Conservation (phyloP, 1,140 invertebrate species). For the Xylocopa sonorina region DNA sequence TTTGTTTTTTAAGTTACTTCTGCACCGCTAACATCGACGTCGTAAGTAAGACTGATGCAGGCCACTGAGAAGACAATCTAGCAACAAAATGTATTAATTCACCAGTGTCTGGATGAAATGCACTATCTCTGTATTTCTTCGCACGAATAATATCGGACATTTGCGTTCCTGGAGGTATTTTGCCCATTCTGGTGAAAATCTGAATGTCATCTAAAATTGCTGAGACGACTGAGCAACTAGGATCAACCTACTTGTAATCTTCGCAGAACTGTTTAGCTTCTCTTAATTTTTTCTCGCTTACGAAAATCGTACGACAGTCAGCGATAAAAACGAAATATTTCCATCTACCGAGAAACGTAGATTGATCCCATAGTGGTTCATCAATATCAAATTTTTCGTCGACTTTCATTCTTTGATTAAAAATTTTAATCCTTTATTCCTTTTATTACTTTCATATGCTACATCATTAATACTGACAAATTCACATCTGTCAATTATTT, state of each 20-base stretch:
- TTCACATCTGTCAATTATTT: neutral
- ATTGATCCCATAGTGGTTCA: constrained; percentile 85
- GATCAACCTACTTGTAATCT: constrained; percentile 82
- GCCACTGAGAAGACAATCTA: constrained; percentile 41
- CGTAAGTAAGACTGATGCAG: constrained; percentile 14
- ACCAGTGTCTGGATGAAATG: constrained; percentile 43
- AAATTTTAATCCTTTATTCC: neutral
- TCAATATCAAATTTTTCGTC: constrained; percentile 81
- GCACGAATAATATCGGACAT: constrained; percentile 31
- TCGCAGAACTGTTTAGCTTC: constrained; percentile 83
- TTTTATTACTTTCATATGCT: neutral
- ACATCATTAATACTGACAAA: neutral
- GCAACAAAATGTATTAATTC: constrained; percentile 26
- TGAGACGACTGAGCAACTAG: neutral
- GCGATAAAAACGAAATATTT: constrained; percentile 87
- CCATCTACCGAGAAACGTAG: constrained; percentile 85
- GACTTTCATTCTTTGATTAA: neutral
- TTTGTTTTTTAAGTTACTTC: constrained; percentile 27
- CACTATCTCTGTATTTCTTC: constrained; percentile 43
- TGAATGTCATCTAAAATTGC: neutral
- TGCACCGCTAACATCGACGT: constrained; percentile 44
- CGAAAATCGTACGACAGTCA: constrained; percentile 85
- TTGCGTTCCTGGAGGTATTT: neutral
- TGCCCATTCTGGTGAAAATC: constrained; percentile 2
- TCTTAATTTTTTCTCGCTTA: constrained; percentile 80